A percentile compares a stretch with the other conserved stretches of the same genome.
Evolutionary conservation across 1,140 invertebrate genomes (phyloP).

Genomic region (Neodiprion virginianus): DNA sequence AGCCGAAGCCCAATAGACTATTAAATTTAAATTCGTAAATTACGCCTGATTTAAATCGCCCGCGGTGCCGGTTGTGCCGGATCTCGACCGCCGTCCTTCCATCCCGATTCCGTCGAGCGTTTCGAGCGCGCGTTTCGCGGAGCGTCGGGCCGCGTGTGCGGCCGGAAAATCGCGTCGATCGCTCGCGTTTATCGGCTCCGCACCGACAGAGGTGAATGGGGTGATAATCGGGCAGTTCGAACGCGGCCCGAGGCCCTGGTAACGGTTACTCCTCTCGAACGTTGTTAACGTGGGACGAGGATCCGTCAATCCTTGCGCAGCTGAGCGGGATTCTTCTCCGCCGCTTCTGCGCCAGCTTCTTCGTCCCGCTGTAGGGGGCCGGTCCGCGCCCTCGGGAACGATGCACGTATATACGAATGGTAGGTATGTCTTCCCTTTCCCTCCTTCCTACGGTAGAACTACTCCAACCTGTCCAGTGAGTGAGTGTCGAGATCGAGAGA

Average conservation of each 20-base stretch:
- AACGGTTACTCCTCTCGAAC: neutral
- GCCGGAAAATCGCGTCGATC: neutral
- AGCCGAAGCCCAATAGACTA: constrained; percentile 6
- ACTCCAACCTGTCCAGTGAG: constrained; percentile 6
- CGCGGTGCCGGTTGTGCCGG: neutral
- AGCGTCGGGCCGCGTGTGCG: neutral
- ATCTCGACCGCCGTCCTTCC: neutral
- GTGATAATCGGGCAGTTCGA: constrained; percentile 55
- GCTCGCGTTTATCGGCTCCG: neutral
- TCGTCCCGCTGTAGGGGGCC: neutral
- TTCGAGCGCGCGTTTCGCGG: neutral
- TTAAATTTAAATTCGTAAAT: constrained; percentile 8
- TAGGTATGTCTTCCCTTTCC: neutral
- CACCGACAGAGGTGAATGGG: constrained; percentile 13
- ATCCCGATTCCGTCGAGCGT: neutral
- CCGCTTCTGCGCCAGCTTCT: neutral
- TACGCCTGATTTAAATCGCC: constrained; percentile 1
- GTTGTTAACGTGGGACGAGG: neutral
- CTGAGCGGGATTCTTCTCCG: neutral
- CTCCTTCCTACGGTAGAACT: neutral
- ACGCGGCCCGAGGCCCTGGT: constrained; percentile 41
- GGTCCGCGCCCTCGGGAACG: neutral
- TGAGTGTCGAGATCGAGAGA: neutral
- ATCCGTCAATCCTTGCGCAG: neutral
- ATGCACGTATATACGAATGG: neutral